Evolutionary conservation across 1,140 invertebrate species (phyloP), one percentile per base, ranked within the genome.

Genomic region (Ceratitis capitata): DNA sequence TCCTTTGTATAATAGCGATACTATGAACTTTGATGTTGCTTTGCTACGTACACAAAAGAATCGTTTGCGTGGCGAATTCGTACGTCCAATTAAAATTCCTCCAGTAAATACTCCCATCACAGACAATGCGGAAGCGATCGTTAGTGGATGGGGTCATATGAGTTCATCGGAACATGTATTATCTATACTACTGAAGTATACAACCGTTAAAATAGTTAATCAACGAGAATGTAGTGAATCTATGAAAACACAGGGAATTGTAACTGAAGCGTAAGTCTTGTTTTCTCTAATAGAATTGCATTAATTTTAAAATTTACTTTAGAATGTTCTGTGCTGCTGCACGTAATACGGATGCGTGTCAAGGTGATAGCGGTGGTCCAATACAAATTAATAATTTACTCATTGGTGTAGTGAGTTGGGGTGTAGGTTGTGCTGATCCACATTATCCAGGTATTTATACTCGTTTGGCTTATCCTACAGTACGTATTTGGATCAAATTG

Each of bases 351-450:
- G 91, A 92, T 86, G 89, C 91, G 6, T 92, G 91, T 84, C 88
- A 92, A 87, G 90, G 92, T 2, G 93, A 94, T 85, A 93, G 93
- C 32, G 93, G 93, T 39, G 93, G 93, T 10, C 92, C 93, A 39
- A 89, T 94, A 42, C 87, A 90, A n/a, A 61, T 86, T 5, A 82
- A 92, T 14, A 88, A 89, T n/a, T 87, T 82, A 1, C 86, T 93
- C 0, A 91, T 93, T 78, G 95, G 95, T 29, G 90, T 95, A 26
- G 93, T 95, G 0, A 95, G 94, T 32, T 95, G 94, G 93, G 95
- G 95, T 29, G 92, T 93, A 29, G 93, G 93, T 1, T 96, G 95
- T 87, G 94, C 92, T 2, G 89, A 92, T 86, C 92, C 93, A 0
- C 91, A 92, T 6, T 92, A 92, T 87, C 94, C 95, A 0, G 95